Conservation (phyloP, 2,113 vertebrate species). For the Anolis sagrei region DNA sequence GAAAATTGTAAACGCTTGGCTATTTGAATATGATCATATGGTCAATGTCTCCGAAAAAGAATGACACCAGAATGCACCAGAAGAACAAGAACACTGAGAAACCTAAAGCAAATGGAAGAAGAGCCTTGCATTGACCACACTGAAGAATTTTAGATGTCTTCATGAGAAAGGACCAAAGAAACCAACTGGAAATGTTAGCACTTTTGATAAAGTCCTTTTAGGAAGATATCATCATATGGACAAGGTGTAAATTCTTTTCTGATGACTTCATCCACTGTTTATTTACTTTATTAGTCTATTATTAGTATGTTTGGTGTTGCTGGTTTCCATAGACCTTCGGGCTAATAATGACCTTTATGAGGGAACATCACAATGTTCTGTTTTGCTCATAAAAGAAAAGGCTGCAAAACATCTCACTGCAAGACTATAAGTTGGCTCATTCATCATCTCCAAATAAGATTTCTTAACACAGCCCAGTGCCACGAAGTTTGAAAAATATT, state of each 20-base stretch:
- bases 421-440: background rate
- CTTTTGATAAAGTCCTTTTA: background rate
- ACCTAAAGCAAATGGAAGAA: constrained; percentile 41
- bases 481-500: constrained; percentile 29
- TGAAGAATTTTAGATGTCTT: constrained; percentile 27
- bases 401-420: background rate
- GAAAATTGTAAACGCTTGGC: constrained; percentile 86
- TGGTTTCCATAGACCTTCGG: constrained; percentile 84
- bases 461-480: constrained; percentile 17
- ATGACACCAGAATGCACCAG: constrained; percentile 58
- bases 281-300: constrained; percentile 72
- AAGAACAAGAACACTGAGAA: constrained; percentile 43
- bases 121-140: constrained; percentile 37
- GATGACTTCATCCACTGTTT: constrained; percentile 35
- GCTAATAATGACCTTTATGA: constrained; percentile 84
- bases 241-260: constrained; percentile 25
- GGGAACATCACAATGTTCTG: constrained; percentile 52
- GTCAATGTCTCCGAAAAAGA: constrained; percentile 82
- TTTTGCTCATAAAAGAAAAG: constrained; percentile 56
- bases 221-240: constrained; percentile 25
- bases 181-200: background rate
- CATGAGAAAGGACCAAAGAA: background rate
- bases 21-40: constrained; percentile 89
- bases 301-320: constrained; percentile 64
- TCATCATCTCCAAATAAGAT: constrained; percentile 28